These are phyloP conservation scores for Ridgeia piscesae DNA, from an alignment of 1,140 invertebrate species.

Conservation along the genomic window DNA sequence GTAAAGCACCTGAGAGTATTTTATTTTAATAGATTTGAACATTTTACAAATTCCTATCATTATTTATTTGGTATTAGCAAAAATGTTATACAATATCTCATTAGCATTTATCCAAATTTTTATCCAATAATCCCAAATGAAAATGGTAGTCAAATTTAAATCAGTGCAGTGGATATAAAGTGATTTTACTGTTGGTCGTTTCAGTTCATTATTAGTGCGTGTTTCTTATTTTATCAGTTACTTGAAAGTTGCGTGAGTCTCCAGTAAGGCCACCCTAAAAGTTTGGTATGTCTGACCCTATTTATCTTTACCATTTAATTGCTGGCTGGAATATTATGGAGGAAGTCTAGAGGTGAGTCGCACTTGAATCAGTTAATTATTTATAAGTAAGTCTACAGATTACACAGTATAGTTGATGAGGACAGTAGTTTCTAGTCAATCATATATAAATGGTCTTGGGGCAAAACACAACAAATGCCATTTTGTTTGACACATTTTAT, in stretches of 20 bases:
- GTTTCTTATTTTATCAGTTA: not conserved
- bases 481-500: no score
- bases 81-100: no score
- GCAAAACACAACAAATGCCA: no score
- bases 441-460: no score
- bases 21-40: no score
- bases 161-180: not conserved
- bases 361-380: constrained; percentile 51
- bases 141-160: not conserved
- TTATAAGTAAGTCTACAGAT: not conserved
- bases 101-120: no score
- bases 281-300: not conserved
- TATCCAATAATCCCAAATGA: no score
- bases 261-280: not conserved
- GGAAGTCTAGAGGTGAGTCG: constrained; percentile 72
- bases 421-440: no score
- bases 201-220: not conserved
- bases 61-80: no score
- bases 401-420: not conserved
- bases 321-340: constrained; percentile 76
- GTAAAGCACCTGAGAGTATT: no score
- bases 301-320: constrained; percentile 34
- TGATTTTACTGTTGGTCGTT: not conserved
- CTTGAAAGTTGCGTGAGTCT: not conserved
- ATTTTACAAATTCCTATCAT: no score